Evolutionary conservation across 2,113 vertebrate species (phyloP), one percentile per base, ranked within the genome.

Genomic region (Lynx canadensis): DNA sequence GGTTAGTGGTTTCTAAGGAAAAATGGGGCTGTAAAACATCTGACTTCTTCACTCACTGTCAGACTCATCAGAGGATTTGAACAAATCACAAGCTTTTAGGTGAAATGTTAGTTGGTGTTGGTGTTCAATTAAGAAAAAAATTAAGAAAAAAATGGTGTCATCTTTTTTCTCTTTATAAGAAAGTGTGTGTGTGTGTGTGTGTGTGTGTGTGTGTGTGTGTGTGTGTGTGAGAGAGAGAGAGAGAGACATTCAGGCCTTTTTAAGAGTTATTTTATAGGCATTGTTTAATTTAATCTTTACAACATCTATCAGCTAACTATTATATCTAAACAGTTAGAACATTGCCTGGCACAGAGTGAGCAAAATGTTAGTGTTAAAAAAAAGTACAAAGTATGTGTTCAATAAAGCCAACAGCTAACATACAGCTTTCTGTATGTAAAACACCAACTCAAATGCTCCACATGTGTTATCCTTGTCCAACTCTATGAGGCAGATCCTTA

Each of bases 1-100:
- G 63, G 21, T 91, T 85, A 68, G 55, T 65, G 41, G 31, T 66
- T 94, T 94, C 81, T 74, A 48, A 94, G 74, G 82, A 87, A 96
- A 89, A 71, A 81, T 55, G 27, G 7, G 11, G 18, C 48, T 94
- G 8, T 76, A 81, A 74, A 92, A 65, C 4, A 7, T 89, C 55
- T 95, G 63, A 68, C 38, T 86, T 65, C 13, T 60, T 65, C 80
- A 85, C 14, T 45, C 33, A 15, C 82, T 89, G 9, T 79, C 41
- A 31, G 31, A 82, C 27, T 36, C 23, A 23, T 41, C 15, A 63
- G 48, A 89, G 84, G 52, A 95, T 88, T 38, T 57, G 65, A 94
- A 93, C 21, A 88, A 52, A 87, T 69, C 38, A 76, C 12, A 91
- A 73, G 38, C 10, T 85, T 16, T 55, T 74, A 91, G 29, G 25